Evolutionary conservation across 2,888 invertebrate genomes (phyloP).

Genomic region (Choreutis nemorana): DNA sequence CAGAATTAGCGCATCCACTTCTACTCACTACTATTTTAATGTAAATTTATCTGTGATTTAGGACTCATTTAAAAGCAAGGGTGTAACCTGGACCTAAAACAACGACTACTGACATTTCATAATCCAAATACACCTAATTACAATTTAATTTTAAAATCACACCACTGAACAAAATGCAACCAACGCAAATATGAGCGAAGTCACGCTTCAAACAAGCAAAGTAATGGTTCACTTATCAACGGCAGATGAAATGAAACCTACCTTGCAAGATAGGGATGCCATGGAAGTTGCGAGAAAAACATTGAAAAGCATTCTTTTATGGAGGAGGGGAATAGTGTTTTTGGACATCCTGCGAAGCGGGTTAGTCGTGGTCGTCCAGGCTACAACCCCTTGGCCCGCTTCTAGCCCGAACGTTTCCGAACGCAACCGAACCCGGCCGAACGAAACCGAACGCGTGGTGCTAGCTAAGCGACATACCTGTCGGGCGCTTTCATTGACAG

Average conservation of each 20-base stretch:
- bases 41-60: conserved; percentile 65
- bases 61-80: conserved; percentile 31
- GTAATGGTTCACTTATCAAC: conserved; percentile 30
- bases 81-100: conserved; percentile 64
- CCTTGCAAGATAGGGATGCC: conserved; percentile 22
- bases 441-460: conserved; percentile 53
- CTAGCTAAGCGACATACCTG: conserved; percentile 69
- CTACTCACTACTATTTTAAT: conserved; percentile 27
- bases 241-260: conserved; percentile 45
- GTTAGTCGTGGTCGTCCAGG: conserved; percentile 62
- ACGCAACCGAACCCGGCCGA: conserved; percentile 56
- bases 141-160: conserved; percentile 50
- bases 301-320: conserved; percentile 62
- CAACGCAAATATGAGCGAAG: conserved; percentile 29
- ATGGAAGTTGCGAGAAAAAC: conserved; percentile 32
- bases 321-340: conserved; percentile 52
- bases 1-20: conserved; percentile 43
- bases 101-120: conserved; percentile 58
- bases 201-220: conserved; percentile 44
- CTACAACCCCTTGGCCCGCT: conserved; percentile 56
- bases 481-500: conserved; percentile 79
- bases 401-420: conserved; percentile 50
- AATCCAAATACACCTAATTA: conserved; percentile 38
- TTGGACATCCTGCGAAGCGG: conserved; percentile 56
- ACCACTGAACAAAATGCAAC: conserved; percentile 50